Evolutionary conservation across 1,140 invertebrate species (phyloP).

Genomic region (Philotrypesis tridentata): DNA sequence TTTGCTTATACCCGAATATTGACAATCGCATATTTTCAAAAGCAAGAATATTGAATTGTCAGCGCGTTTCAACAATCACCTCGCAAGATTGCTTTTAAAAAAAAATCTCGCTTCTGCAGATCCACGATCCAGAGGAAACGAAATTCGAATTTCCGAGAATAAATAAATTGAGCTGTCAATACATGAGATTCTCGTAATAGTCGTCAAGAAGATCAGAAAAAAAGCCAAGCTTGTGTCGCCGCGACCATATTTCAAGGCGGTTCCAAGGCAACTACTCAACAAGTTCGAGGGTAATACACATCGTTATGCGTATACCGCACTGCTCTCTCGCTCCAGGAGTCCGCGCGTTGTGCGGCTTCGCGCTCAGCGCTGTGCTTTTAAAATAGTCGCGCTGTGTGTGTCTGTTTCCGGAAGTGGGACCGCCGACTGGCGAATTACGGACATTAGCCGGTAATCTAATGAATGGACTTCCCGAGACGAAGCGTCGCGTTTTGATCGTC

Average conservation of each 20-base stretch:
- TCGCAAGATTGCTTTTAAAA: too few species aligned
- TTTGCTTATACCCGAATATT: too few species aligned
- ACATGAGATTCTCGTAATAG: too few species aligned
- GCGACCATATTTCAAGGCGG: neutral
- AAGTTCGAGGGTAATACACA: neutral
- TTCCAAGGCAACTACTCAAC: neutral
- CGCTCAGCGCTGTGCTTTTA: neutral
- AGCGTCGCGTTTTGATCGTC: neutral
- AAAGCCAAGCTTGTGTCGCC: neutral
- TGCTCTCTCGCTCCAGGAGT: neutral
- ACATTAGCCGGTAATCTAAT: constrained; percentile 9
- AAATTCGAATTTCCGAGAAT: too few species aligned
- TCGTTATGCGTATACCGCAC: too few species aligned
- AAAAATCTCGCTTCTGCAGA: too few species aligned
- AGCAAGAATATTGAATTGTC: too few species aligned
- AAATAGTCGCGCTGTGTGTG: neutral
- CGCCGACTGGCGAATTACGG: neutral
- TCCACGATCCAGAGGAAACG: too few species aligned
- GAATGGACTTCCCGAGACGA: neutral
- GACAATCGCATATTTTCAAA: too few species aligned
- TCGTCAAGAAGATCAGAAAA: too few species aligned
- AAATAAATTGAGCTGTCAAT: too few species aligned
- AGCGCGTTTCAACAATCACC: too few species aligned
- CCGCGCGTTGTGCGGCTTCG: neutral
- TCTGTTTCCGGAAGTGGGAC: neutral